phyloP scores from a whole-genome alignment of 2,888 invertebrate species.

The Corbicula japonica region DNA sequence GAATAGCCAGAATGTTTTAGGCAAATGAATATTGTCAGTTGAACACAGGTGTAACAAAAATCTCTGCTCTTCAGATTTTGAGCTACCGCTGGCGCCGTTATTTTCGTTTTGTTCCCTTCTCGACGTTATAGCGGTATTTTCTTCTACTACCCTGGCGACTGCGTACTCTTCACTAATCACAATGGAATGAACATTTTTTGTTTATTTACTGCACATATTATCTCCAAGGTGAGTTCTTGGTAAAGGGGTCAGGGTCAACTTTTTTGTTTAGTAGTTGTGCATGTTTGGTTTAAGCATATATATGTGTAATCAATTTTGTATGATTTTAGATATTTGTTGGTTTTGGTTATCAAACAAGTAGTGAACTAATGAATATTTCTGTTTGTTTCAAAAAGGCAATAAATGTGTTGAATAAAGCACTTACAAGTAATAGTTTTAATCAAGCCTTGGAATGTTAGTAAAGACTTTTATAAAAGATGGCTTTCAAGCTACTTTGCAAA shows the following conservation, averaged over 20 bases:
- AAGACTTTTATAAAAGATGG: no score
- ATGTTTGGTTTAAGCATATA: no score
- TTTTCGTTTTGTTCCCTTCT: conserved; percentile 2
- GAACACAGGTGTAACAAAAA: background rate
- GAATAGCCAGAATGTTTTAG: no score
- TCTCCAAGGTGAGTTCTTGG: conserved; percentile 47
- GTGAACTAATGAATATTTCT: no score
- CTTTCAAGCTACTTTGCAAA: no score
- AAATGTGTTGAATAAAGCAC: no score
- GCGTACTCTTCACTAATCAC: conserved; percentile 31
- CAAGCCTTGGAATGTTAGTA: no score
- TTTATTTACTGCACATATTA: conserved; percentile 56
- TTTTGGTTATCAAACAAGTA: no score
- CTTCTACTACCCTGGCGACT: conserved; percentile 4
- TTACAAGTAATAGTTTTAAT: no score
- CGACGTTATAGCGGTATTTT: conserved; percentile 8
- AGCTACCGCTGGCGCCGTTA: conserved; percentile 8
- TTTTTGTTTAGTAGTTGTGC: conserved; percentile 23
- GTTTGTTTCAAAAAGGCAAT: no score
- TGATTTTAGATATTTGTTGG: no score
- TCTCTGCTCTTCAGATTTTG: conserved; percentile 25
- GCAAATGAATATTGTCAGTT: background rate
- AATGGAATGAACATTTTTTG: conserved; percentile 36
- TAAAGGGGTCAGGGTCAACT: conserved; percentile 28
- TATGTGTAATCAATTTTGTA: no score